A percentile compares a stretch with the other conserved stretches of the same genome.
These are phyloP conservation scores for Brachirus orientalis DNA, from an alignment of 2,113 vertebrate genomes.

Conservation along the genomic window DNA sequence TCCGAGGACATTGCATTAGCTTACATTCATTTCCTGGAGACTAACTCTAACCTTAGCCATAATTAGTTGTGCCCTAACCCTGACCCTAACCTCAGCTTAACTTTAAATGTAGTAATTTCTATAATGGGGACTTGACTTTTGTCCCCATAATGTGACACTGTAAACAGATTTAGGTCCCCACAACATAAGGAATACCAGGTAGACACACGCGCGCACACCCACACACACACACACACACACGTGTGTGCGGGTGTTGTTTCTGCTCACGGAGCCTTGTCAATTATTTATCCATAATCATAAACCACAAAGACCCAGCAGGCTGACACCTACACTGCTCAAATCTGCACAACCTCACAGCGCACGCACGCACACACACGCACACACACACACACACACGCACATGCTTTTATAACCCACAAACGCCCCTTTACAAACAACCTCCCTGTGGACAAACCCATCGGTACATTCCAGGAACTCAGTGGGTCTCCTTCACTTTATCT, in stretches of 20 bases:
- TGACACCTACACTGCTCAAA: conserved; percentile 9
- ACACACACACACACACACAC: too few species aligned
- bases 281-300: conserved; percentile 58
- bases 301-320: conserved; percentile 12
- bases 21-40: too few species aligned
- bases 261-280: conserved; percentile 24
- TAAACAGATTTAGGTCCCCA: too few species aligned
- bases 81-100: too few species aligned
- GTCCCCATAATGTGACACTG: too few species aligned
- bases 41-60: too few species aligned
- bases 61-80: too few species aligned
- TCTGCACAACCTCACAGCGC: conserved; percentile 10
- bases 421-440: conserved; percentile 44
- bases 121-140: too few species aligned
- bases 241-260: conserved; percentile 10
- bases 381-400: conserved; percentile 32
- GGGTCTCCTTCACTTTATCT: conserved; percentile 53
- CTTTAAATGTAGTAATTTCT: too few species aligned
- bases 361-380: conserved; percentile 20
- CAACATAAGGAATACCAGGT: too few species aligned
- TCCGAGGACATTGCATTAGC: too few species aligned
- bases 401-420: conserved; percentile 41
- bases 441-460: conserved; percentile 47
- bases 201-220: too few species aligned
- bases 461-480: conserved; percentile 68